Evolutionary conservation across 1,140 invertebrate species (phyloP).

Genomic region (Apis dorsata): DNA sequence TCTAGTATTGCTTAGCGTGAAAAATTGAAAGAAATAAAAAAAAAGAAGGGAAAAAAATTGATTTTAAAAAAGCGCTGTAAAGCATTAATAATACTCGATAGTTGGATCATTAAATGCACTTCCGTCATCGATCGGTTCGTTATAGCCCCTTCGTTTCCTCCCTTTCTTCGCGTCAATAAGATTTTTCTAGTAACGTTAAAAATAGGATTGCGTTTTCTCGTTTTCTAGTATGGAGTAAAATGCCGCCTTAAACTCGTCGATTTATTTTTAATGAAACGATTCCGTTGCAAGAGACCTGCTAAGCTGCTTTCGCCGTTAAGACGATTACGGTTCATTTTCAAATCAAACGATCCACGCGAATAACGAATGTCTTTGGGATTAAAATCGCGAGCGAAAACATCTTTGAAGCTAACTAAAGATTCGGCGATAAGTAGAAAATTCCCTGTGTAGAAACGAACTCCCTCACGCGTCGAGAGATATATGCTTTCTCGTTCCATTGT

Average conservation of each 20-base stretch:
- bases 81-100: not conserved
- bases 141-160: not conserved
- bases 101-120: constrained; percentile 8
- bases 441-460: not conserved
- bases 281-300: constrained; percentile 1
- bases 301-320: constrained; percentile 38
- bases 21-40: too few species aligned
- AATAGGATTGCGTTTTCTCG: too few species aligned
- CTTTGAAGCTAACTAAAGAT: constrained; percentile 32
- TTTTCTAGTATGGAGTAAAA: not conserved
- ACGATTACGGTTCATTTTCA: constrained; percentile 34
- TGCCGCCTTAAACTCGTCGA: constrained; percentile 14
- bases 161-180: constrained; percentile 3
- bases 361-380: constrained; percentile 16
- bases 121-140: constrained; percentile 32
- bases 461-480: not conserved
- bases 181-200: constrained; percentile 26
- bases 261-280: constrained; percentile 38
- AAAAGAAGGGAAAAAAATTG: too few species aligned
- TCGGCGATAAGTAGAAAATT: constrained; percentile 20
- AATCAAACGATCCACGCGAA: constrained; percentile 36
- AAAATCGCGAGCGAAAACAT: constrained; percentile 31
- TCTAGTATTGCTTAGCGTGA: too few species aligned
- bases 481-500: constrained; percentile 14
- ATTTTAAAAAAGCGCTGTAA: not conserved